These are phyloP conservation scores for Caradrina clavipalpis DNA, from an alignment of 2,888 invertebrate species.

Conservation along the genomic window DNA sequence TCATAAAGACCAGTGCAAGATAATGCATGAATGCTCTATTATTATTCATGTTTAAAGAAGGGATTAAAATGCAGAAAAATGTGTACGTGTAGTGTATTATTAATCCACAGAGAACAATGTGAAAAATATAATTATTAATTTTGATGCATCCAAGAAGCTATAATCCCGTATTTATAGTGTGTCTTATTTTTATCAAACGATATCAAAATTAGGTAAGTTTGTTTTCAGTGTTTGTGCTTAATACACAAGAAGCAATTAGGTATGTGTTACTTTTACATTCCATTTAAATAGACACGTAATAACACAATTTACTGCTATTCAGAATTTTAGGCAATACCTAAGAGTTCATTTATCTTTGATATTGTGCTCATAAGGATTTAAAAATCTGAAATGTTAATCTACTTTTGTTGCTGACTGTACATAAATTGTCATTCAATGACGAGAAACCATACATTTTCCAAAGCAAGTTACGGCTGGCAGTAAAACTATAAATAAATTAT, in stretches of 20 bases:
- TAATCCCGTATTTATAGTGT: background rate
- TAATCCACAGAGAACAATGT: slow-evolving; percentile 12
- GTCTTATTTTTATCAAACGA: background rate
- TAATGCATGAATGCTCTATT: slow-evolving; percentile 7
- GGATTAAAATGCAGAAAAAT: slow-evolving; percentile 30
- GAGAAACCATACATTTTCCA: slow-evolving; percentile 18
- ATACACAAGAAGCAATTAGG: background rate
- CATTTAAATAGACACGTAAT: too few species aligned
- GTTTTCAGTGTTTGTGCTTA: background rate
- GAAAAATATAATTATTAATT: slow-evolving; percentile 1
- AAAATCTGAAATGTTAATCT: too few species aligned
- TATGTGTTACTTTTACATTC: too few species aligned
- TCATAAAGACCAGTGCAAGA: slow-evolving; percentile 1
- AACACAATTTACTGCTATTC: too few species aligned
- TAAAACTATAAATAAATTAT: slow-evolving; percentile 46
- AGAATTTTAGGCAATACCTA: too few species aligned
- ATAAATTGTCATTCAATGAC: slow-evolving; percentile 10
- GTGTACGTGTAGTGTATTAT: slow-evolving; percentile 35
- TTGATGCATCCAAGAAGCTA: background rate
- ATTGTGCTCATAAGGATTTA: too few species aligned
- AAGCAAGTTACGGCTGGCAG: slow-evolving; percentile 23
- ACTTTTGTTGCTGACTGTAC: too few species aligned
- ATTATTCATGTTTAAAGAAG: background rate
- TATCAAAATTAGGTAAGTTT: too few species aligned
- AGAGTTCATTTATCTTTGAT: too few species aligned